These are phyloP conservation scores for Caenorhabditis uteleia DNA, from an alignment of 2,888 invertebrate genomes.

Conservation along the genomic window DNA sequence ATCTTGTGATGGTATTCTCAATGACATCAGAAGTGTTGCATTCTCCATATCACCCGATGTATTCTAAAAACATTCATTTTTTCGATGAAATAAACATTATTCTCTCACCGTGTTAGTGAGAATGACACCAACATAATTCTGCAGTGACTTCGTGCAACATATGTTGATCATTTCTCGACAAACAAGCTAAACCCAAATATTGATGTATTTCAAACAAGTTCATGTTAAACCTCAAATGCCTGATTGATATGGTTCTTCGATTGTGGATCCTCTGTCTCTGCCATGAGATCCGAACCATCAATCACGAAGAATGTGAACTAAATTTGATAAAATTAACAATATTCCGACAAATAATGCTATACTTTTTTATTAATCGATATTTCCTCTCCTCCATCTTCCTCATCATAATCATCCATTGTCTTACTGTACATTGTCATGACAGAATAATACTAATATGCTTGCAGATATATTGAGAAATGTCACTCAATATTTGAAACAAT, in stretches of 20 bases:
- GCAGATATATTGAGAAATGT: neutral
- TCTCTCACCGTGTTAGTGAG: slow-evolving; percentile 44
- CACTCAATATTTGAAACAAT: slow-evolving; percentile 1
- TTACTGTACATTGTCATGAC: slow-evolving; percentile 7
- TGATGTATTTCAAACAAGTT: neutral
- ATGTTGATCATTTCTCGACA: slow-evolving; percentile 35
- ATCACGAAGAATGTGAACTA: slow-evolving; percentile 39
- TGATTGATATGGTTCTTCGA: neutral
- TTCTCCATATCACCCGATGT: slow-evolving; percentile 14
- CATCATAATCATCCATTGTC: slow-evolving; percentile 18
- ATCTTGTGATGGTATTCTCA: slow-evolving; percentile 38
- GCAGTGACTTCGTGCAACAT: slow-evolving; percentile 36
- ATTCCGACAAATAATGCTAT: neutral
- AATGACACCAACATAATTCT: slow-evolving; percentile 47
- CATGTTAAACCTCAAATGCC: neutral
- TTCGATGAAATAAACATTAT: neutral
- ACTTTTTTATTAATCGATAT: neutral
- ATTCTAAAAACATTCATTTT: neutral
- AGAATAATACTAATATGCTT: neutral
- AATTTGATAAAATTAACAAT: neutral
- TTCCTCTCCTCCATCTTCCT: slow-evolving; percentile 20
- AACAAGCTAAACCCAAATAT: slow-evolving; percentile 11
- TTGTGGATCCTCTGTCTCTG: slow-evolving; percentile 21
- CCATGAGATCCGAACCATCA: slow-evolving; percentile 37
- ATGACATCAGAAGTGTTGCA: slow-evolving; percentile 17